Base-by-base conservation (phyloP, 2,113 vertebrate genomes). In the Gnathonemus longibarbis region DNA sequence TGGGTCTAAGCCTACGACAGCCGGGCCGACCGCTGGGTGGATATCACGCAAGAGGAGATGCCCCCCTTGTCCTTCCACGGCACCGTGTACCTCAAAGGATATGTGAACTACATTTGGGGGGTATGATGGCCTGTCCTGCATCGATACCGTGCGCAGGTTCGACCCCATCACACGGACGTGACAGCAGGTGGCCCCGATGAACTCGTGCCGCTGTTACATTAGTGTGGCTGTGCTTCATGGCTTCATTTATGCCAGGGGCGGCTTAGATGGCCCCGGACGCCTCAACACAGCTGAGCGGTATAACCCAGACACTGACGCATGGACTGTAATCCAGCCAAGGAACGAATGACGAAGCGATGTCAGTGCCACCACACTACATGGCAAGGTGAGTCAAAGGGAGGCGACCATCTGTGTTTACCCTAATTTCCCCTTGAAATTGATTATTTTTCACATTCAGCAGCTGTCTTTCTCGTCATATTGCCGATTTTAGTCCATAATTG, bases 131-230 rank as follows among this genome's bases (percentile, higher is more conserved):
- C 74, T 94, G 0, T 94, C 96, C 90, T 97, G 96, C 46, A 95
- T 96, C 88, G 97, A 95, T 93, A 95, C 93, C 0, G 96, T 66
- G 58, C 8, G 2, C 24, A 27, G n/a, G 24, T 66, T 27, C 1
- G 62, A 66, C 62, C 62, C 62, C 62, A 27, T 66, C 3, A 1
- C 62, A 66, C n/a, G 9, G n/a, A 66, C 9, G 3, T 66, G 62
- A 1, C 95, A 96, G 88, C 94, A 97, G 92, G 96, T 96, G 1
- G 95, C 96, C 0, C 96, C 97, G 24, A 97, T 97, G 97, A 95
- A 97, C 91, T 95, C 94, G 0, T 92, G 94, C 35, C 95, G 96
- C 45, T 97, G 97, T 27, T 66, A 27, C 0, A 3, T 27, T 66
- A 66, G 62, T 3, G 3, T 66, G n/a, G n/a, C 8, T 27, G n/a